A percentile compares a stretch with the other conserved stretches of the same genome.
Evolutionary conservation across 1,140 invertebrate genomes (phyloP).

Genomic region (Drosophila mojavensis): DNA sequence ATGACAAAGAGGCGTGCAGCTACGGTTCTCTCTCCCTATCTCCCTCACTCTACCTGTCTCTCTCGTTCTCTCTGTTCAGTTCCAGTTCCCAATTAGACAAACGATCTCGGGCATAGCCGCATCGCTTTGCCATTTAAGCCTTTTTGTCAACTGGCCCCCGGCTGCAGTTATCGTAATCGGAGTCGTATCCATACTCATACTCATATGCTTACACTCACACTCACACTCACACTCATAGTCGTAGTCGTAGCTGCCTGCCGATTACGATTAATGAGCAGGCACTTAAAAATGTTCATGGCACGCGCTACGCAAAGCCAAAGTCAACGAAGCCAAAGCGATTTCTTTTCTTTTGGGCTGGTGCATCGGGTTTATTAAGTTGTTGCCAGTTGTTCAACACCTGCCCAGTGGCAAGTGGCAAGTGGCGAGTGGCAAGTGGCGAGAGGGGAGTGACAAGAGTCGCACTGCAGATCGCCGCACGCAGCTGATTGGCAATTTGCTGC

Average conservation of each 20-base stretch:
- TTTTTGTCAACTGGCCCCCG: conserved; percentile 50
- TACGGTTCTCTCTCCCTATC: neutral
- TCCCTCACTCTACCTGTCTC: neutral
- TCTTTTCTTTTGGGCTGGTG: conserved; percentile 5
- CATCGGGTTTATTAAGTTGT: conserved; percentile 61
- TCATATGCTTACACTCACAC: neutral
- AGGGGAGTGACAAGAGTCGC: neutral
- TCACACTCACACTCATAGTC: neutral
- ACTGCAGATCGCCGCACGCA: conserved; percentile 46
- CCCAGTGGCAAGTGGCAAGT: conserved; percentile 54
- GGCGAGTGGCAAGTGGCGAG: no score
- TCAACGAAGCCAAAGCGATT: neutral
- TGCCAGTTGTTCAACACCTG: conserved; percentile 72
- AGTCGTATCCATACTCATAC: conserved; percentile 8
- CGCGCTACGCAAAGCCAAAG: conserved; percentile 51
- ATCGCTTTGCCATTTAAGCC: conserved; percentile 2
- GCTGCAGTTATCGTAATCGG: conserved; percentile 29
- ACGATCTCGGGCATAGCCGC: conserved; percentile 19
- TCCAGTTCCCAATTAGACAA: conserved; percentile 79
- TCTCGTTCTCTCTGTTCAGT: conserved; percentile 22
- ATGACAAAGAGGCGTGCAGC: conserved; percentile 66
- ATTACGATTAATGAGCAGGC: conserved; percentile 79
- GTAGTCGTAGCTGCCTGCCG: conserved; percentile 31
- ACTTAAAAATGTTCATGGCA: conserved; percentile 71
- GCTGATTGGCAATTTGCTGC: conserved; percentile 80